These are phyloP conservation scores for Xestia ashworthii DNA, from an alignment of 2,888 invertebrate species.

Conservation along the genomic window DNA sequence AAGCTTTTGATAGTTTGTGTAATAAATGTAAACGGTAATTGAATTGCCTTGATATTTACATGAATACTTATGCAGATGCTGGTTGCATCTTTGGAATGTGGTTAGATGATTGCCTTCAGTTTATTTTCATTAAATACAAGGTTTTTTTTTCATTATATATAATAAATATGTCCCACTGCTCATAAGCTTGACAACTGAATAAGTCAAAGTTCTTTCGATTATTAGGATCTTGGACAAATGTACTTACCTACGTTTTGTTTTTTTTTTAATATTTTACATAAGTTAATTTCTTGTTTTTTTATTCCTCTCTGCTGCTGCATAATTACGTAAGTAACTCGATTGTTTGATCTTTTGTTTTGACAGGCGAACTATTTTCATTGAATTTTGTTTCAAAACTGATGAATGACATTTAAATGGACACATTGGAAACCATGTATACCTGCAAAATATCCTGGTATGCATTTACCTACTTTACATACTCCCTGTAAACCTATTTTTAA, in stretches of 20 bases:
- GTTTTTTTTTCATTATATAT: not conserved
- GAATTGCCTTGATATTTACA: slow-evolving; percentile 32
- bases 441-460: not conserved
- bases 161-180: not conserved
- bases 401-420: not conserved
- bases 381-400: no score
- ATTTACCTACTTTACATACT: not conserved
- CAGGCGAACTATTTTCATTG: not conserved
- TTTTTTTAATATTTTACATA: not conserved
- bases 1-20: slow-evolving; percentile 2
- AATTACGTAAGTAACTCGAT: not conserved
- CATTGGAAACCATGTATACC: not conserved
- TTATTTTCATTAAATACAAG: not conserved
- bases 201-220: not conserved
- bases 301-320: not conserved
- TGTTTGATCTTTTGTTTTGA: not conserved
- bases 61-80: slow-evolving; percentile 23
- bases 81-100: slow-evolving; percentile 24
- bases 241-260: no score
- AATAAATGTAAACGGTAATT: slow-evolving; percentile 27
- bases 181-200: not conserved
- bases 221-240: not conserved
- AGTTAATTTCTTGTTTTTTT: not conserved
- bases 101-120: not conserved
- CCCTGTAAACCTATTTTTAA: slow-evolving; percentile 3